These are phyloP conservation scores for Chaetodon auriga DNA, from an alignment of 2,113 vertebrate genomes.

Conservation along the genomic window DNA sequence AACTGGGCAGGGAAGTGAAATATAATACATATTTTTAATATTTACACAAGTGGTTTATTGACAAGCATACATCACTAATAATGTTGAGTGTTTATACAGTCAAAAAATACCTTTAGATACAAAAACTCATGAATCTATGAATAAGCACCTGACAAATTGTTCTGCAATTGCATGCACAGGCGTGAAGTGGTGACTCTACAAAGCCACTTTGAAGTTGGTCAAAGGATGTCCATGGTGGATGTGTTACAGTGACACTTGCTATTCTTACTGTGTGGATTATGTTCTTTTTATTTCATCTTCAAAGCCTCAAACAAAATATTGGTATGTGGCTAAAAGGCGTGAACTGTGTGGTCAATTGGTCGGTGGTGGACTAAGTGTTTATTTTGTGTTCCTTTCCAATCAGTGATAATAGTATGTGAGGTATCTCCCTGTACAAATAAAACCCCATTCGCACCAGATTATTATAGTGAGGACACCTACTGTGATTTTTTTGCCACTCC, in stretches of 20 bases:
- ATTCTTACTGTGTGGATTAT: not conserved
- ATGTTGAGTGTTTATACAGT: not conserved
- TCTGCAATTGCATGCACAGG: not conserved
- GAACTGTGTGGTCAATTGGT: not conserved
- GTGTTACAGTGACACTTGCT: not conserved
- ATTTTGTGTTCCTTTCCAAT: not conserved
- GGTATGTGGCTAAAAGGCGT: no score
- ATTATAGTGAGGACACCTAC: not conserved
- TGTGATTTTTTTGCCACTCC: not conserved
- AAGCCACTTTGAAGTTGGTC: not conserved
- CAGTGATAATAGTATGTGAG: not conserved
- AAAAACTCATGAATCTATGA: not conserved
- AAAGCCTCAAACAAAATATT: not conserved
- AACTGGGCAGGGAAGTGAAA: no score
- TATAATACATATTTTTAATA: no score
- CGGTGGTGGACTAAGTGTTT: not conserved
- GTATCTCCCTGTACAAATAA: not conserved
- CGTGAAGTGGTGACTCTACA: not conserved
- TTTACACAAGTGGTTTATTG: not conserved
- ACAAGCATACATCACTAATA: not conserved
- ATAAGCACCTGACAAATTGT: not conserved
- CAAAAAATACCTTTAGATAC: not conserved
- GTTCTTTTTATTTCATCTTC: not conserved
- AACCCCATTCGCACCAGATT: not conserved
- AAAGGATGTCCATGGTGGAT: not conserved